A percentile compares a stretch with the other conserved stretches of the same genome.
Evolutionary conservation across 2,797 vertebrate genomes (phyloP).

Genomic region (Kryptolebias ocellatus): DNA sequence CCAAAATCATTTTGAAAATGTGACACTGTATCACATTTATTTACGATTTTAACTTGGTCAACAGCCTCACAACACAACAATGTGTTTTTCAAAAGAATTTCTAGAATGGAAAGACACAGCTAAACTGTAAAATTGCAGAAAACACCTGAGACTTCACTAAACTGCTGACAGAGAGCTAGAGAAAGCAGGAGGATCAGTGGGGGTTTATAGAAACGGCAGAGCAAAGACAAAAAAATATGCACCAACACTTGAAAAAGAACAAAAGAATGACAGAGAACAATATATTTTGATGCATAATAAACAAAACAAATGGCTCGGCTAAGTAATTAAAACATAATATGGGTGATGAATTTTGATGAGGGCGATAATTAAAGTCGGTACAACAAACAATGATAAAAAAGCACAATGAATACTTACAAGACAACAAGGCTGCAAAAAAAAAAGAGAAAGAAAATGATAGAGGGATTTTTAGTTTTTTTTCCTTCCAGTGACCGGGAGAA

Average conservation of each 20-base stretch:
- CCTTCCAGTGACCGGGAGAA: no score
- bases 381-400: constrained; percentile 49
- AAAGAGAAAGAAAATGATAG: neutral
- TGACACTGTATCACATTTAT: neutral
- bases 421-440: constrained; percentile 2
- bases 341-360: constrained; percentile 53
- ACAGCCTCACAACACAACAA: neutral
- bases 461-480: neutral
- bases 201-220: constrained; percentile 5
- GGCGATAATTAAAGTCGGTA: constrained; percentile 50
- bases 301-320: constrained; percentile 24
- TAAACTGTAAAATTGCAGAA: constrained; percentile 1
- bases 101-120: neutral
- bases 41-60: neutral
- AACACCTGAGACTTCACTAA: constrained; percentile 13
- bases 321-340: constrained; percentile 48
- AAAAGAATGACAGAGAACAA: constrained; percentile 8
- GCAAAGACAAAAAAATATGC: neutral
- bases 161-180: neutral
- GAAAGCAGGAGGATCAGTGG: neutral
- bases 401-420: constrained; percentile 39
- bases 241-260: constrained; percentile 13
- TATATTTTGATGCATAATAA: constrained; percentile 35
- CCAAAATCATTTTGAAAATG: constrained; percentile 10
- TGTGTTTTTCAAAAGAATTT: neutral